Conservation (phyloP, 2,113 vertebrate species). For the Anser brachyrhynchus region DNA sequence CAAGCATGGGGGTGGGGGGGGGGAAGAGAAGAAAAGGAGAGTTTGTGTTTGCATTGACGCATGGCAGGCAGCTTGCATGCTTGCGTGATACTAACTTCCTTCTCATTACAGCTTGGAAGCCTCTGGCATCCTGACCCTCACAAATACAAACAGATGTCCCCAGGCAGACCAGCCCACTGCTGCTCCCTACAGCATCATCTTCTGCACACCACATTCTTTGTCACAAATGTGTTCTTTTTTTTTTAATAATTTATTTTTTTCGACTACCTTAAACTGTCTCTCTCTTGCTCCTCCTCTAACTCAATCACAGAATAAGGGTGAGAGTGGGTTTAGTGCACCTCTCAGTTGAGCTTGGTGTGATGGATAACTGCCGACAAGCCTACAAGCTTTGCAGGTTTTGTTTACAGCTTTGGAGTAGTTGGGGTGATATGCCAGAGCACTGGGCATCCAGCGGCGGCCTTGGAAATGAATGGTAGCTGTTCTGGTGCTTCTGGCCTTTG, state of each 20-base stretch:
- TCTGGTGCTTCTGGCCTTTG: slow-evolving; percentile 2
- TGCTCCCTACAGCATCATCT: neutral
- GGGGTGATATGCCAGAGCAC: neutral
- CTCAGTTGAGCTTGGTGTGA: neutral
- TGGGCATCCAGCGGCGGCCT: neutral
- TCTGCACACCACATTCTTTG: neutral
- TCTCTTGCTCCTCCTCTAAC: neutral
- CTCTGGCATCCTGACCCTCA: neutral
- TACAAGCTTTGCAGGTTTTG: neutral
- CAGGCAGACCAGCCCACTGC: neutral
- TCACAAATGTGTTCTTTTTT: neutral
- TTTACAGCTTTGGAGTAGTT: neutral
- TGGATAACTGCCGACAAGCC: neutral
- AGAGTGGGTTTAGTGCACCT: neutral
- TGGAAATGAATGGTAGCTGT: neutral
- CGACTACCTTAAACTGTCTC: neutral
- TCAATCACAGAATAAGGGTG: neutral
- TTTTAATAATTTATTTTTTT: neutral
- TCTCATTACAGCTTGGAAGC: neutral
- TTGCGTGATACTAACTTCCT: slow-evolving; percentile 10
- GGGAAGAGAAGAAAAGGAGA: neutral
- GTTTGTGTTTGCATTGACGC: neutral
- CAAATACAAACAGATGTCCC: slow-evolving; percentile 8
- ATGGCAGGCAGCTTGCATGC: neutral
- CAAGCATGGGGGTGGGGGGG: neutral